phyloP scores from a whole-genome alignment of 2,797 vertebrate genomes.

The Pygocentrus nattereri region DNA sequence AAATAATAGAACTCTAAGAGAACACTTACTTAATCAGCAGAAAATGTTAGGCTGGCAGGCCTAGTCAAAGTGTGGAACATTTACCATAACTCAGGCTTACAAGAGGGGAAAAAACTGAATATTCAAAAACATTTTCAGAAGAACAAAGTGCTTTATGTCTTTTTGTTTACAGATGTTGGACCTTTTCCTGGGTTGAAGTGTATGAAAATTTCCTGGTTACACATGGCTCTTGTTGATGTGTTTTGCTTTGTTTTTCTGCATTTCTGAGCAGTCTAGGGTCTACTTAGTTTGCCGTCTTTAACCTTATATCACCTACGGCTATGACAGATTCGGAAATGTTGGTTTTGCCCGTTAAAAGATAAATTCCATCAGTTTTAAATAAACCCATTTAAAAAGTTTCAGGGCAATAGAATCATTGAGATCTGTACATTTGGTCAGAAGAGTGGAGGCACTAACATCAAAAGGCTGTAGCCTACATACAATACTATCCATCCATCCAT shows the following conservation, averaged over 20 bases:
- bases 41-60: constrained; percentile 67
- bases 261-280: not conserved
- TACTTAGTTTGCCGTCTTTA: not conserved
- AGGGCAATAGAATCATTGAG: too few relatives aligned
- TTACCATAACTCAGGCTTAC: constrained; percentile 20
- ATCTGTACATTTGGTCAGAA: too few relatives aligned
- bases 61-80: not conserved
- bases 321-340: too few relatives aligned
- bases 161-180: not conserved
- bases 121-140: not conserved
- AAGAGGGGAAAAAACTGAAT: constrained; percentile 4
- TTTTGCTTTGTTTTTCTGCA: not conserved
- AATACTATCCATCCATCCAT: too few relatives aligned
- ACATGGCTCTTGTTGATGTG: not conserved
- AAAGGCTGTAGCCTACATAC: too few relatives aligned
- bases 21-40: constrained; percentile 75
- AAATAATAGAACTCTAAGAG: constrained; percentile 66
- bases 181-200: not conserved
- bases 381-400: too few relatives aligned
- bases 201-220: not conserved
- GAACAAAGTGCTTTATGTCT: not conserved
- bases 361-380: too few relatives aligned
- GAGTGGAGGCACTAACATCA: too few relatives aligned
- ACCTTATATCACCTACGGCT: not conserved
- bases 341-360: too few relatives aligned